Evolutionary conservation across 2,797 vertebrate species (phyloP), one percentile per base, ranked within the genome.

Genomic region (Falco naumanni): DNA sequence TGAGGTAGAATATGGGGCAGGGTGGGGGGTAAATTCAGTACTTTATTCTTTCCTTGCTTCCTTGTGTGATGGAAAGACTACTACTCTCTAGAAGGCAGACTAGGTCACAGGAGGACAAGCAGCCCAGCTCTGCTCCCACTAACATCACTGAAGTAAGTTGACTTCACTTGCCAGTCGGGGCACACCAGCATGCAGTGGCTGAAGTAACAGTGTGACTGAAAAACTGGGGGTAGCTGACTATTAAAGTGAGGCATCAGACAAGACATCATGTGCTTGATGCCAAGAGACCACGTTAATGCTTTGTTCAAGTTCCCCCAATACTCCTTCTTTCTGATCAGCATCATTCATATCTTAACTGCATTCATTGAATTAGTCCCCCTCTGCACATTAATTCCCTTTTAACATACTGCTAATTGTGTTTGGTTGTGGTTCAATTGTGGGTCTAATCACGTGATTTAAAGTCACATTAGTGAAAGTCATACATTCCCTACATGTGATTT

Each of bases 111-210:
- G 77, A 95, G 80, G 59, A 89, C 28, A 82, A 79, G 47, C 21
- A 78, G n/a, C 8, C 26, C 16, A 37, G 12, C 21, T 72, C 50
- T 84, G 34, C 24, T 89, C 21, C 59, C 8, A 9, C 15, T 3
- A 74, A 11, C 34, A 21, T 29, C 10, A 16, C 31, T 50, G 37
- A 81, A 74, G 29, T 47, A n/a, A 64, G 16, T 48, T 70, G 43
- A 31, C 12, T 39, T 78, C n/a, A 45, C 26, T 77, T 43, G 29
- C 13, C 53, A 61, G 19, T 26, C 39, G 65, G 29, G 50, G 53
- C 20, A 17, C 1, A 2, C 13, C 57, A 89, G 70, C 50, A 34
- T 1, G 1, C 3, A 3, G 47, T 4, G 3, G 6, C 43, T 77
- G 48, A 85, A 92, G 71, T 41, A 85, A 45, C 26, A 50, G 31